Conservation (phyloP, 2,113 vertebrate species). For the Capreolus pygargus region DNA sequence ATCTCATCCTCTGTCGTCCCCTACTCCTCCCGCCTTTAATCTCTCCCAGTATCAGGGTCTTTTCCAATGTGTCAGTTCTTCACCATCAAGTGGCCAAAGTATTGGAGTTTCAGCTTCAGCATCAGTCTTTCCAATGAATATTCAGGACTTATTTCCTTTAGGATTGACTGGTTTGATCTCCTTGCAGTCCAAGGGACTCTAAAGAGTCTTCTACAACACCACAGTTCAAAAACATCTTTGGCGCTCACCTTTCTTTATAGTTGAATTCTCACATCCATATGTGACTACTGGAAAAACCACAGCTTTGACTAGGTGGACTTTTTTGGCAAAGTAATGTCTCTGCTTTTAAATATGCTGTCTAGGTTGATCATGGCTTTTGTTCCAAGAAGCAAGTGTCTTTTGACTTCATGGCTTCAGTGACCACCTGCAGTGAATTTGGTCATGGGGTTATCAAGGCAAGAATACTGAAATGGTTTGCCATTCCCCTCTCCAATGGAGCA, state of each 20-base stretch:
- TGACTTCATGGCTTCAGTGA: neutral
- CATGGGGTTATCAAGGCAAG: neutral
- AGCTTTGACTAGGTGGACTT: neutral
- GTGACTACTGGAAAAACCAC: neutral
- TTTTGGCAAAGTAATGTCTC: neutral
- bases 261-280: neutral
- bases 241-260: neutral
- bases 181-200: neutral
- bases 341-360: neutral
- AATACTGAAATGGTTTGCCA: neutral
- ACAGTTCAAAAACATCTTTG: neutral
- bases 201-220: neutral
- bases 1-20: neutral
- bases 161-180: neutral
- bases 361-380: neutral
- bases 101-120: neutral
- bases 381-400: neutral
- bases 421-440: neutral
- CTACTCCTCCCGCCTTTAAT: neutral
- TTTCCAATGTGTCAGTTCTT: neutral
- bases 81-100: neutral
- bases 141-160: neutral
- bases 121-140: neutral
- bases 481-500: neutral
- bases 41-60: neutral